Conservation (phyloP, 2,797 vertebrate species). For the Hyperoplus immaculatus region DNA sequence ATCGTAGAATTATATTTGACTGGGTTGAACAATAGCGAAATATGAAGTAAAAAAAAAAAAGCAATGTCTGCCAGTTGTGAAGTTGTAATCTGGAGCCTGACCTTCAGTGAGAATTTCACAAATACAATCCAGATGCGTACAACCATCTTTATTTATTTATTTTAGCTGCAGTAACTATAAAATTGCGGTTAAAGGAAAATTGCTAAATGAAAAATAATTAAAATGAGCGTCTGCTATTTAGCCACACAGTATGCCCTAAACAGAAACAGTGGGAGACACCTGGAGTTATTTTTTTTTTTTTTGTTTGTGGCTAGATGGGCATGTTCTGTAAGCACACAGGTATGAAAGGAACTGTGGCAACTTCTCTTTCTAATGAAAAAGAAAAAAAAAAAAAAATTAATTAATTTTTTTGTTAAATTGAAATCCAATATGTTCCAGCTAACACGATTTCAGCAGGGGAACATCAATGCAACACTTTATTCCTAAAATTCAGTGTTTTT, state of each 20-base stretch:
- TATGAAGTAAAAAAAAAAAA: background rate
- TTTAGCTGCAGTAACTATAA: constrained; percentile 16
- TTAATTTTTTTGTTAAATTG: constrained; percentile 37
- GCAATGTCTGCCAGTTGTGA: background rate
- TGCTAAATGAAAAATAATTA: background rate
- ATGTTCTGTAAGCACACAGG: constrained; percentile 5
- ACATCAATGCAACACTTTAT: constrained; percentile 34
- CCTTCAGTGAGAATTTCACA: constrained; percentile 6
- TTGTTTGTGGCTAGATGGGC: constrained; percentile 17
- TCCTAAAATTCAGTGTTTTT: constrained; percentile 29
- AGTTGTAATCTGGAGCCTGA: background rate
- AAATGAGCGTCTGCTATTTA: constrained; percentile 33
- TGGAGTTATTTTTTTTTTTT: constrained; percentile 28
- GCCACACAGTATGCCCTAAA: constrained; percentile 15
- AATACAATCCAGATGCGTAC: background rate
- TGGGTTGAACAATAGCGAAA: background rate
- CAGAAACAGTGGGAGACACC: constrained; percentile 22
- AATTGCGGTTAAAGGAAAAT: constrained; percentile 8
- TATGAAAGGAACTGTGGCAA: constrained; percentile 29
- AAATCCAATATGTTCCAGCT: constrained; percentile 19
- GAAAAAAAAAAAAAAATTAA: constrained; percentile 14
- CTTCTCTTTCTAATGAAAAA: constrained; percentile 21
- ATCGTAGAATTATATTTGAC: background rate
- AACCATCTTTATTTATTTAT: background rate
- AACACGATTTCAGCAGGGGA: constrained; percentile 19